These are phyloP conservation scores for Diadegma fenestrale DNA, from an alignment of 2,888 invertebrate genomes.

Conservation along the genomic window DNA sequence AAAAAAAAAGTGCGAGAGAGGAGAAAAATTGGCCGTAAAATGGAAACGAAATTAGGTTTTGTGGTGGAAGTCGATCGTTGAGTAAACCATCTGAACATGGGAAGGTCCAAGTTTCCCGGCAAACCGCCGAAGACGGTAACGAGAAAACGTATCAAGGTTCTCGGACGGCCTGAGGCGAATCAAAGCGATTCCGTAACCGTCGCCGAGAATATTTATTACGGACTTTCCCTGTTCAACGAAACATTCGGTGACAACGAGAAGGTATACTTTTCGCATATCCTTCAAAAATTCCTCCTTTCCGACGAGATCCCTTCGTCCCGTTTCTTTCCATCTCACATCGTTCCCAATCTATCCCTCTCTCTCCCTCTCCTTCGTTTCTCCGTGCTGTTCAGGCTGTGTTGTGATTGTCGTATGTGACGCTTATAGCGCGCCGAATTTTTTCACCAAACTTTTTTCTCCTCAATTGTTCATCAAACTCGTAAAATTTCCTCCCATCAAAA, in stretches of 20 bases:
- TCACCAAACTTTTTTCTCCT: conserved; percentile 53
- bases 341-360: conserved; percentile 48
- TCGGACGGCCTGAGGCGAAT: conserved; percentile 87
- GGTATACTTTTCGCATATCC: conserved; percentile 75
- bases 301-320: not conserved
- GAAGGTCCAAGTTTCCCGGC: conserved; percentile 94
- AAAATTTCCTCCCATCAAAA: not conserved
- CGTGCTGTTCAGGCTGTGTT: conserved; percentile 55
- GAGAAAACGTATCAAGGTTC: conserved; percentile 93
- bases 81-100: conserved; percentile 88
- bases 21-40: conserved; percentile 74
- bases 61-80: conserved; percentile 86
- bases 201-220: conserved; percentile 85
- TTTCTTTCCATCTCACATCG: conserved; percentile 3
- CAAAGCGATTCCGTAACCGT: conserved; percentile 86
- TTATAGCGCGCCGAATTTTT: conserved; percentile 76
- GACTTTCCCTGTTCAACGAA: conserved; percentile 84
- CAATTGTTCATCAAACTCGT: conserved; percentile 17
- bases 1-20: conserved; percentile 1
- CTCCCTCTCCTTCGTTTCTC: conserved; percentile 52
- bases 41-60: conserved; percentile 80
- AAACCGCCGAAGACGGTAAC: conserved; percentile 95
- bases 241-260: conserved; percentile 84
- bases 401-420: conserved; percentile 73
- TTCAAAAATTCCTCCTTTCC: conserved; percentile 14